phyloP scores from a whole-genome alignment of 2,113 vertebrate genomes.

The Pongo pygmaeus region DNA sequence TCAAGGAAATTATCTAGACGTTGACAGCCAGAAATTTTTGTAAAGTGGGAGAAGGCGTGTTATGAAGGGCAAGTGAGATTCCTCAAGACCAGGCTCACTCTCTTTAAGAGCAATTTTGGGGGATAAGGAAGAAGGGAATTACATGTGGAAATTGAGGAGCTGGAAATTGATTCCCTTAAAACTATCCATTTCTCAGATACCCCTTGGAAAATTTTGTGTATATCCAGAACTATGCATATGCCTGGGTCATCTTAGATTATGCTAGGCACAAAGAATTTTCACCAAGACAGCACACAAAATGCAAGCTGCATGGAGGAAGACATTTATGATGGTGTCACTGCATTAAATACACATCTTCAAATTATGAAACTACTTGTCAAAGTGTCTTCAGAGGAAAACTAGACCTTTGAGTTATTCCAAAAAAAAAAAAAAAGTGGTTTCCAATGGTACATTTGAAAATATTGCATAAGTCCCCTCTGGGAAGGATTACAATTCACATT shows the following conservation, averaged over 20 bases:
- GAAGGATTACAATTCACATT: not conserved
- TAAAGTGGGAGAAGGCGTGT: not conserved
- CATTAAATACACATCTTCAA: not conserved
- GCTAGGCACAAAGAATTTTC: not conserved
- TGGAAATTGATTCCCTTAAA: conserved; percentile 4
- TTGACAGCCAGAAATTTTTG: not conserved
- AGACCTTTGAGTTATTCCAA: not conserved
- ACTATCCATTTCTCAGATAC: not conserved
- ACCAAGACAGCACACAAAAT: not conserved
- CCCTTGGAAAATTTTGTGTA: not conserved
- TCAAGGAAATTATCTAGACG: not conserved
- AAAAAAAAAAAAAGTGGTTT: not conserved
- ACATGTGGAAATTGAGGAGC: not conserved
- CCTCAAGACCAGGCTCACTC: not conserved
- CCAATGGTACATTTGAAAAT: not conserved
- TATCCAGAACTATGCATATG: not conserved
- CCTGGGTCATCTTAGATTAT: not conserved
- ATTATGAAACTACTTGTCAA: not conserved
- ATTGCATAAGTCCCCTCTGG: not conserved
- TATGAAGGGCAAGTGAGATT: not conserved
- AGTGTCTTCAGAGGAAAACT: conserved; percentile 24
- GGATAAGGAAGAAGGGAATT: not conserved
- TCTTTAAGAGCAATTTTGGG: not conserved
- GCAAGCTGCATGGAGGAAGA: not conserved
- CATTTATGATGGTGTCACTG: not conserved